These are phyloP conservation scores for Papilio dardanus DNA, from an alignment of 1,140 invertebrate genomes.

Conservation along the genomic window DNA sequence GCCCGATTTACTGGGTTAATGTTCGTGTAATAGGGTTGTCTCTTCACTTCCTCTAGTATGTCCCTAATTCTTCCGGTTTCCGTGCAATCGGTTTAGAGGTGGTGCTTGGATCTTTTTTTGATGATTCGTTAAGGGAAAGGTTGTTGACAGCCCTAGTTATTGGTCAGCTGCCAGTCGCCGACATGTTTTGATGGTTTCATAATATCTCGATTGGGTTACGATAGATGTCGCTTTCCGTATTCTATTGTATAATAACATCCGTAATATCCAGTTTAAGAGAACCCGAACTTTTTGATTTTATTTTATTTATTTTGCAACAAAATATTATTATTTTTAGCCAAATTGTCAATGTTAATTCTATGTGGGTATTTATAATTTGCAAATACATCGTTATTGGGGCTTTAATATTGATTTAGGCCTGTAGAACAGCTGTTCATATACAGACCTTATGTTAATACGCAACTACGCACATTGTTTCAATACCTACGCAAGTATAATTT, in stretches of 20 bases:
- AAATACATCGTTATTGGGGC: background rate
- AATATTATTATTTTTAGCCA: background rate
- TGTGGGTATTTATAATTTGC: background rate
- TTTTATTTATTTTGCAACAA: background rate
- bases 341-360: background rate
- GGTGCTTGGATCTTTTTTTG: background rate
- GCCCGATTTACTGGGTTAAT: constrained; percentile 35
- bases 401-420: background rate
- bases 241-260: background rate
- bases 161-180: background rate
- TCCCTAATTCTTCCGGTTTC: background rate
- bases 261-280: background rate
- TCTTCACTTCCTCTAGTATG: background rate
- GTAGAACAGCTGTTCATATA: background rate
- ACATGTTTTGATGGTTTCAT: constrained; percentile 16
- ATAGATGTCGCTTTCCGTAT: constrained; percentile 10
- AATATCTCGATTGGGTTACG: constrained; percentile 10
- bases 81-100: background rate
- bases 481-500: background rate
- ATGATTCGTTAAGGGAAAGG: background rate
- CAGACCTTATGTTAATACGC: background rate
- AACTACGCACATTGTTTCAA: background rate
- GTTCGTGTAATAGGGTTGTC: constrained; percentile 10
- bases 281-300: no score
- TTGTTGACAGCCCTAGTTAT: background rate